Conservation (phyloP, 2,888 invertebrate genomes). For the Sminthurides aquaticus region DNA sequence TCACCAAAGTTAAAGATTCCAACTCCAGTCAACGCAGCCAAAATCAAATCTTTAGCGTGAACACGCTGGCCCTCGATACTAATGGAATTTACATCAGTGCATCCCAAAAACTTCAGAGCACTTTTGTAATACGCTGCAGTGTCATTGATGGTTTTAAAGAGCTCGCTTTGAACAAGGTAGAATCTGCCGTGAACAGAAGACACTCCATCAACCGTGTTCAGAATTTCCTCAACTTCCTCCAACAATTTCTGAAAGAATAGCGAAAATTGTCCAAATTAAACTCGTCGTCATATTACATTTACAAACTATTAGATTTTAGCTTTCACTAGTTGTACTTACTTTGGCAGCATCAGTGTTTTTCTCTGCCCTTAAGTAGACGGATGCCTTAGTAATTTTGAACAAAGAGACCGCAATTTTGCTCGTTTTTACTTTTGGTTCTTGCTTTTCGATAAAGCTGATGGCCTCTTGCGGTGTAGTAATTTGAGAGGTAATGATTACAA, state of each 20-base stretch:
- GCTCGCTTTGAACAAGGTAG: conserved; percentile 84
- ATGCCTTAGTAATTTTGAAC: conserved; percentile 79
- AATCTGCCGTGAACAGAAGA: conserved; percentile 89
- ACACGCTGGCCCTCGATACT: conserved; percentile 60
- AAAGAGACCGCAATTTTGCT: conserved; percentile 80
- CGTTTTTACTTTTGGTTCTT: conserved; percentile 75
- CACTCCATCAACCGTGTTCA: conserved; percentile 85
- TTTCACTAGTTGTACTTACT: conserved; percentile 29
- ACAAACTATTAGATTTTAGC: neutral
- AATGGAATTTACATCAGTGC: conserved; percentile 62
- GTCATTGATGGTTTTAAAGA: conserved; percentile 79
- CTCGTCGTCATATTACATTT: conserved; percentile 1
- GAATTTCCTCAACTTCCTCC: conserved; percentile 71
- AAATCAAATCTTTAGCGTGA: conserved; percentile 81
- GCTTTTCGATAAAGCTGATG: conserved; percentile 76
- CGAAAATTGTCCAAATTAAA: too few relatives aligned
- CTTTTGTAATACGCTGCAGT: conserved; percentile 93
- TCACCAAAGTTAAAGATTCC: conserved; percentile 97
- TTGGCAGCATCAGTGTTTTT: conserved; percentile 71
- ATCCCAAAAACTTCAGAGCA: conserved; percentile 74
- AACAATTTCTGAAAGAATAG: conserved; percentile 60
- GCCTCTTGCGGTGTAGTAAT: conserved; percentile 74
- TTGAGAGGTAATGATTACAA: conserved; percentile 67
- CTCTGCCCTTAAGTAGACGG: conserved; percentile 67
- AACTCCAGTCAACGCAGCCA: conserved; percentile 89